Conservation (phyloP, 1,140 invertebrate species). For the Drosophila biarmipes region DNA sequence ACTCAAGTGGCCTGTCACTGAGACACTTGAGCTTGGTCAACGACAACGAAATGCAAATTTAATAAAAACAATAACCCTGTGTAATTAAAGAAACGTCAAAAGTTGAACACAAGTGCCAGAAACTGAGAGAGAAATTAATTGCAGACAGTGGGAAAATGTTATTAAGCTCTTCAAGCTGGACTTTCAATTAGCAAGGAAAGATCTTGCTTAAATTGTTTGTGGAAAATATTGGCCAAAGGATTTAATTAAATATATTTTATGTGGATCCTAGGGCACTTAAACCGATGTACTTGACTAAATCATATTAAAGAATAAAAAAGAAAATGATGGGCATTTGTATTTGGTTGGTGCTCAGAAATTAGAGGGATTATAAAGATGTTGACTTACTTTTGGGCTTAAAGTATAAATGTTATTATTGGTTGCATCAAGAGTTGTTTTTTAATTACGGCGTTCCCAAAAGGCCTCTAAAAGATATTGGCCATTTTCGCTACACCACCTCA, state of each 20-base stretch:
- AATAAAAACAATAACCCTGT: slow-evolving; percentile 51
- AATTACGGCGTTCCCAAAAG: neutral
- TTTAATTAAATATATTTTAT: neutral
- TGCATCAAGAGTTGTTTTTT: too few species aligned
- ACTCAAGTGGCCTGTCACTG: slow-evolving; percentile 49
- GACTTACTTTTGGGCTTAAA: too few species aligned
- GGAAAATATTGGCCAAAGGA: neutral
- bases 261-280: neutral
- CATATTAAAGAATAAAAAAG: too few species aligned
- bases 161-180: neutral
- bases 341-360: too few species aligned
- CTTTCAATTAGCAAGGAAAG: neutral
- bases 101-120: neutral
- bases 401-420: too few species aligned
- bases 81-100: slow-evolving; percentile 48
- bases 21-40: slow-evolving; percentile 43
- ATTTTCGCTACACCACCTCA: neutral
- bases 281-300: neutral
- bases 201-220: neutral
- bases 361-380: too few species aligned
- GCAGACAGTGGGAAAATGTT: slow-evolving; percentile 19
- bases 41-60: slow-evolving; percentile 39
- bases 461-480: too few species aligned
- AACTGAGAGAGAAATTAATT: slow-evolving; percentile 2
- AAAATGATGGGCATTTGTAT: too few species aligned